These are phyloP conservation scores for Aeoliscus strigatus DNA, from an alignment of 2,797 vertebrate genomes.

Conservation along the genomic window DNA sequence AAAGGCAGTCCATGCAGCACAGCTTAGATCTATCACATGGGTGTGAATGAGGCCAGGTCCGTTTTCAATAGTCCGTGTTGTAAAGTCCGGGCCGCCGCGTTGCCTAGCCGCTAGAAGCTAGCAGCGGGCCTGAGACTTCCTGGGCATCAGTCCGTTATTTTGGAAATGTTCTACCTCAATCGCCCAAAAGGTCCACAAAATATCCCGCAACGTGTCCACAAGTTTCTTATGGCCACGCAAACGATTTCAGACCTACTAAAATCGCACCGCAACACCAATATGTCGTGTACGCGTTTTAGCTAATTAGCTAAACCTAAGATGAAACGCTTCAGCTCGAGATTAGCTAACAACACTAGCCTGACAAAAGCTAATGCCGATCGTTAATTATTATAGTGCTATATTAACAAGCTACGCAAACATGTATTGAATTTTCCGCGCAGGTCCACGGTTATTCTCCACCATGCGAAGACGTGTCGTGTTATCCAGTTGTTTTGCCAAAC, in stretches of 20 bases:
- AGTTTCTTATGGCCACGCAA: not conserved
- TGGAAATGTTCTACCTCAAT: constrained; percentile 23
- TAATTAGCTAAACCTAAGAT: constrained; percentile 17
- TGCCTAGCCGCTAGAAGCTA: constrained; percentile 31
- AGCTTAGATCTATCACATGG: constrained; percentile 6
- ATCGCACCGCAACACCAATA: not conserved
- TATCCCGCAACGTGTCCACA: constrained; percentile 25
- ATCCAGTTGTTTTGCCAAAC: constrained; percentile 21
- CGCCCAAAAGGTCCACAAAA: constrained; percentile 27
- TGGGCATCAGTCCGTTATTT: constrained; percentile 29
- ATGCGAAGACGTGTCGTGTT: not conserved
- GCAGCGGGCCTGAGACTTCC: constrained; percentile 39
- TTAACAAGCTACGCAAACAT: constrained; percentile 17
- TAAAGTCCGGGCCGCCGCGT: constrained; percentile 26
- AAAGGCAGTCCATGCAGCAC: constrained; percentile 45
- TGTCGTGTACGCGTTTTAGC: constrained; percentile 5
- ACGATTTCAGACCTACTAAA: no score
- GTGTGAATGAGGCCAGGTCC: constrained; percentile 39
- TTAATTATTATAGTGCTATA: constrained; percentile 11
- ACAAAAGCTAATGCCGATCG: constrained; percentile 47
- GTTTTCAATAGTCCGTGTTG: constrained; percentile 47
- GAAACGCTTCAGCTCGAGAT: constrained; percentile 36
- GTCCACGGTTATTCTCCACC: not conserved
- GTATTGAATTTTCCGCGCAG: constrained; percentile 9
- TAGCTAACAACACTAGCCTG: constrained; percentile 36